Evolutionary conservation across 2,113 vertebrate genomes (phyloP).

Genomic region (Nibea albiflora): DNA sequence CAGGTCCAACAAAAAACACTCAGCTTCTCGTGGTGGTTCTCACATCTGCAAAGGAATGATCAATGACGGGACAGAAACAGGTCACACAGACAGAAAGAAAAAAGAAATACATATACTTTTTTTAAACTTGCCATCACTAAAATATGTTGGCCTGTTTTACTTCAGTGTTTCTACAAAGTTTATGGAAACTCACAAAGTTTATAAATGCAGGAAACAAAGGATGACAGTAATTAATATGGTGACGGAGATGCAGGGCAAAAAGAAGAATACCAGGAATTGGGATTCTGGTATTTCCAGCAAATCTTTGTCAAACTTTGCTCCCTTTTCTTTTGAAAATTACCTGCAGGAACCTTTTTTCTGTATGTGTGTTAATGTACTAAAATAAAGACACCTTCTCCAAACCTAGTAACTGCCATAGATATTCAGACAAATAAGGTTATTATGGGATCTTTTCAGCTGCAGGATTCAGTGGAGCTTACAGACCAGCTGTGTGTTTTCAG

Average conservation of each 20-base stretch:
- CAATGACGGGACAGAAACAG: background rate
- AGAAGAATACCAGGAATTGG: background rate
- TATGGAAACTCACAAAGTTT: background rate
- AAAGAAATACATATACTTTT: background rate
- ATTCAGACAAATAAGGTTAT: background rate
- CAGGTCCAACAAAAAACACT: constrained; percentile 99
- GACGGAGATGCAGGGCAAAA: background rate
- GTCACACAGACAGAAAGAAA: background rate
- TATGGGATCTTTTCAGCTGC: background rate
- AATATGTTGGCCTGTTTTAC: background rate
- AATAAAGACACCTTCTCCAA: background rate
- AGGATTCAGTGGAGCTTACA: background rate
- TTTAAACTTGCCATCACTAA: background rate
- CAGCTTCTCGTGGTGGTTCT: constrained; percentile 98
- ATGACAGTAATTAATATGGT: background rate
- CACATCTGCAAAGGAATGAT: constrained; percentile 86
- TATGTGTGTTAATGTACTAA: background rate
- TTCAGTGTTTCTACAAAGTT: background rate
- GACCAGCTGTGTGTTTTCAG: background rate
- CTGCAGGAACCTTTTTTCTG: background rate
- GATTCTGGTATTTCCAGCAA: background rate
- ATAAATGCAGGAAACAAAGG: background rate
- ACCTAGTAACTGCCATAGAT: background rate
- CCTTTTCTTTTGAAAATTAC: background rate
- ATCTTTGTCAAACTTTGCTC: background rate